Evolutionary conservation across 37 sponge, comb jelly and placozoan genomes (phyloP), one percentile per base, ranked within the genome.

Genomic region (Halisarca cf. caerulea): DNA sequence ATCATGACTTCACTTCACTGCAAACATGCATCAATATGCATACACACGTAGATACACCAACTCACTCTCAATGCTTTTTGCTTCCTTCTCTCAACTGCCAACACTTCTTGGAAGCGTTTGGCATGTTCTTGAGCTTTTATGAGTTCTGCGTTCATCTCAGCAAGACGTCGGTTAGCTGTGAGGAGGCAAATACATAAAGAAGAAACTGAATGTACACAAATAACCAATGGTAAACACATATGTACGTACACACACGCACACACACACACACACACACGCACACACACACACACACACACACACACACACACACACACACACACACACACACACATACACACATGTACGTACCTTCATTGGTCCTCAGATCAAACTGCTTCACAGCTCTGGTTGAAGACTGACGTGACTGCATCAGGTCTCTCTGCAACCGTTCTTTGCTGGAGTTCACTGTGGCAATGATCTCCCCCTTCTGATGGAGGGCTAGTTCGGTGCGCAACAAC

Each of bases 291-390:
- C 34, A 32, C 70, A 66, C 33, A 9, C 11, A 9, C 9, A 9
- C 33, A 14, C 20, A 9, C 28, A 23, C 28, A 9, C 14, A 24
- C 34, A 28, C 14, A 66, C 28, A 66, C 11, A 24, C 23, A 11
- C 34, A 66, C 28, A 66, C 20, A 23, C 11, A 15, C 14, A 11
- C 28, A 66, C 70, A 9, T 23, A 24, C 20, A 32, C n/a, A n/a
- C n/a, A n/a, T n/a, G 18, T 28, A 40, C 68, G 25, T 82, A 90
- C 91, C 87, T 58, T 94, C 95, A 40, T 32, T 79, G 34, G 89
- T 94, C 59, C 85, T 86, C 73, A 66, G 86, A 39, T 94, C 95
- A 89, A 91, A 95, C 66, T 91, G 95, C 51, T 89, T 82, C 41
- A 91, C 43, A 0, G 95, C 81, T 66, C 68, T 80, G 0, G 88